Conservation (phyloP, 1,140 invertebrate species). For the Trichogramma pretiosum region DNA sequence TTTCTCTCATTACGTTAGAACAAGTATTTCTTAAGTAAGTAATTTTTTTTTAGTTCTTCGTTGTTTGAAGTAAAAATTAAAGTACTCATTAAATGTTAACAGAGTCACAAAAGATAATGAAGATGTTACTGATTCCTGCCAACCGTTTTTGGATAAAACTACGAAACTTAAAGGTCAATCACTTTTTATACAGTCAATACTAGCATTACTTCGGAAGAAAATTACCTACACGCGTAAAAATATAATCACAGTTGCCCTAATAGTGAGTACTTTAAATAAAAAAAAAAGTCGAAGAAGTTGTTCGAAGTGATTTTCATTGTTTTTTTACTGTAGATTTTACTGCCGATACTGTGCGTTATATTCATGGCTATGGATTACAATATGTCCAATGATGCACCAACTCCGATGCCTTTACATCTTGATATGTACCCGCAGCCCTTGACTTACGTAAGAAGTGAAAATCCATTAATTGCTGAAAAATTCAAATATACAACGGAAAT, state of each 20-base stretch:
- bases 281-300: constrained; percentile 5
- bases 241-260: constrained; percentile 23
- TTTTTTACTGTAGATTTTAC: constrained; percentile 23
- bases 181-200: constrained; percentile 27
- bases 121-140: constrained; percentile 26
- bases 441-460: constrained; percentile 26
- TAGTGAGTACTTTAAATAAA: constrained; percentile 25
- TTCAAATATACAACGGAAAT: constrained; percentile 22
- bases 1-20: constrained; percentile 74
- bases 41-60: too few relatives aligned
- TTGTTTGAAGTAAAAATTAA: background rate
- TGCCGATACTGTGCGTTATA: constrained; percentile 30
- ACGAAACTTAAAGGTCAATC: constrained; percentile 26
- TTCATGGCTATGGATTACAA: constrained; percentile 33
- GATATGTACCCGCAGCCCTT: constrained; percentile 28
- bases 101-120: constrained; percentile 35
- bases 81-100: constrained; percentile 8
- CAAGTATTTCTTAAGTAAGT: constrained; percentile 77
- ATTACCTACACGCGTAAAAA: constrained; percentile 32
- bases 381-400: constrained; percentile 21
- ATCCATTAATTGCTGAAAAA: constrained; percentile 19
- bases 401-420: constrained; percentile 24
- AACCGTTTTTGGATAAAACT: constrained; percentile 20
- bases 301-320: constrained; percentile 12
- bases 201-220: constrained; percentile 35